Base-by-base conservation (phyloP, 2,113 vertebrate genomes). In the Illadopsis cleaveri region DNA sequence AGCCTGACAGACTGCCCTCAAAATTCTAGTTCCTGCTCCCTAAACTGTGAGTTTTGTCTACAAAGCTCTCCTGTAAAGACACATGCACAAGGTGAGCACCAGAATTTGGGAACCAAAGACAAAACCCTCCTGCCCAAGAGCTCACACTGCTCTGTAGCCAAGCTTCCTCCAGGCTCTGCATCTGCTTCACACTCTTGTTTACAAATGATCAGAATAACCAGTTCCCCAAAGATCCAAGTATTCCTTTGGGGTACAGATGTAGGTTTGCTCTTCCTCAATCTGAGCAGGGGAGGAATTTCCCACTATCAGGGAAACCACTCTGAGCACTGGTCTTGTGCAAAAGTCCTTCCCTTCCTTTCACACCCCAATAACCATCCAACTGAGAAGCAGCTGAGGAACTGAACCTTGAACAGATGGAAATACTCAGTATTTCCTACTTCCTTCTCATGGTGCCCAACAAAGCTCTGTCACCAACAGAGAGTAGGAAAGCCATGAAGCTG, bases 351-450 rank as follows among this genome's bases (percentile, higher is more conserved):
- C 21, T 44, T 70, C 42, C 16, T 66, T 62, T 51, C 57, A n/a
- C 2, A 4, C 6, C 4, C 9, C 42, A 40, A 2, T 1, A 72
- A 42, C 16, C 27, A n/a, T 4, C 5, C 28, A 9, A 10, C 37
- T 11, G 11, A 90, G 65, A 50, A 58, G 18, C 35, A 68, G 33
- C 5, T 0, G 0, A 54, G 11, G 5, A 20, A 62, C 37, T 24
- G 27, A 75, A 69, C 9, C 23, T 12, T 44, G 18, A 69, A 53
- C 31, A 71, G 53, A 60, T 10, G 16, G 19, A 79, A 68, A 71
- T 2, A 51, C 3, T 23, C 1, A 23, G 24, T 4, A 20, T 53
- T 80, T 65, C 45, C 50, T 54, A 2, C 42, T 58, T 35, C 40
- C n/a, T 79, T 68, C 89, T 68, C 48, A 13, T 2, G 9, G n/a